Evolutionary conservation across 2,888 invertebrate genomes (phyloP), one percentile per base, ranked within the genome.

Genomic region (Cephus nigrinus): DNA sequence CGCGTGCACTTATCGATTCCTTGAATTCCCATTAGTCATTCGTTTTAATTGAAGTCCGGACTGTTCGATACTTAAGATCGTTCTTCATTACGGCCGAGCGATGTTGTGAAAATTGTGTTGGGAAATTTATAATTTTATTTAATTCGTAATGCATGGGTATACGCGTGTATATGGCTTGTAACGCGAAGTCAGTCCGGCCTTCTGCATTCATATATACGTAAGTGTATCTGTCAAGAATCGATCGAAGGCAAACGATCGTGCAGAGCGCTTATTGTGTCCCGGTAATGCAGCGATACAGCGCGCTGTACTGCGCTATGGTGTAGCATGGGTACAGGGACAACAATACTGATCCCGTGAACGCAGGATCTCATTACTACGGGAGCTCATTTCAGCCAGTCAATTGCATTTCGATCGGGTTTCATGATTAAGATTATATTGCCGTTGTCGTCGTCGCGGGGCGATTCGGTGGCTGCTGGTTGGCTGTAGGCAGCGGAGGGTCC

Each of bases 191-290:
- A 15, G 40, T 15, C 15, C 15, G 15, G 23, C 23, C 55, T 55
- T 9, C 5, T 55, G 15, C 55, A 2, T 23, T 55, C 55, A 9
- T 55, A 55, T 55, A 2, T 55, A 23, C 86, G 87, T 87, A 90
- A 90, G 90, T 89, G 89, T 88, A 88, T 89, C 91, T 90, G 91
- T 91, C 91, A 89, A 88, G 89, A 87, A 88, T 87, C 90, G 90
- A 91, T 90, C 89, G 90, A 90, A 90, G 88, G 90, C 88, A 86
- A 90, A 88, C 88, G 88, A 89, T 89, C 87, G 84, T 9, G 55
- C 55, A 83, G 83, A 73, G 71, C 68, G 75, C 74, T 15, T 69
- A 74, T 69, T 74, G 76, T 75, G 77, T 80, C 74, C 73, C 73
- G 68, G 76, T 76, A 79, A 79, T 76, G 76, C 79, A 55, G 55